Evolutionary conservation across 2,888 invertebrate genomes (phyloP).

Genomic region (Cheilosia grossa): DNA sequence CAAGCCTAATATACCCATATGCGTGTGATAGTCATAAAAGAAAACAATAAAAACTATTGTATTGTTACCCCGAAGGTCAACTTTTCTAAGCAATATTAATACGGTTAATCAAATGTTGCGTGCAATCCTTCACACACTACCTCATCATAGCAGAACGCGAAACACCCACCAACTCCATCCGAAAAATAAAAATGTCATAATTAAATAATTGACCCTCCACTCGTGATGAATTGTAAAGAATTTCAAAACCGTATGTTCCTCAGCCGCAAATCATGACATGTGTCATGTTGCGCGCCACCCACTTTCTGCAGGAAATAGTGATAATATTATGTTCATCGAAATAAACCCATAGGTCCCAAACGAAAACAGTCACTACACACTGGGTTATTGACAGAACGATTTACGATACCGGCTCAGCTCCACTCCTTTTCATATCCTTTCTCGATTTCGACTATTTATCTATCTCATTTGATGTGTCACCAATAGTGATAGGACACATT

Average conservation of each 20-base stretch:
- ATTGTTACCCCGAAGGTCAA: slow-evolving; percentile 35
- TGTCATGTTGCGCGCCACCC: slow-evolving; percentile 38
- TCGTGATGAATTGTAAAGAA: slow-evolving; percentile 39
- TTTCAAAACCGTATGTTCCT: slow-evolving; percentile 13
- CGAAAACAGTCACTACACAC: background rate
- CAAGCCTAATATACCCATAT: background rate
- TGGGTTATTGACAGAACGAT: slow-evolving; percentile 49
- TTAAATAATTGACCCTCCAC: slow-evolving; percentile 44
- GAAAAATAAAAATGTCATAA: slow-evolving; percentile 9
- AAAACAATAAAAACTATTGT: slow-evolving; percentile 17
- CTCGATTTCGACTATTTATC: slow-evolving; percentile 12
- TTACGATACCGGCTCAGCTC: slow-evolving; percentile 10
- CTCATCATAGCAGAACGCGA: slow-evolving; percentile 1
- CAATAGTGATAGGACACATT: slow-evolving; percentile 1
- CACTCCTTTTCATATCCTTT: slow-evolving; percentile 21
- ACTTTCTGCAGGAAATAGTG: slow-evolving; percentile 21
- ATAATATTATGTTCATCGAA: slow-evolving; percentile 30
- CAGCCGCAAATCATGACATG: slow-evolving; percentile 27
- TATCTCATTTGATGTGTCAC: slow-evolving; percentile 18
- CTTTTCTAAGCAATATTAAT: background rate
- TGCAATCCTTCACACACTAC: slow-evolving; percentile 18
- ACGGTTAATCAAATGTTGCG: slow-evolving; percentile 28
- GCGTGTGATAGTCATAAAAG: slow-evolving; percentile 27
- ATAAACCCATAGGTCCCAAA: slow-evolving; percentile 4
- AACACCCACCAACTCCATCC: slow-evolving; percentile 5